Conservation (phyloP, 1,140 invertebrate species). For the Camponotus floridanus region DNA sequence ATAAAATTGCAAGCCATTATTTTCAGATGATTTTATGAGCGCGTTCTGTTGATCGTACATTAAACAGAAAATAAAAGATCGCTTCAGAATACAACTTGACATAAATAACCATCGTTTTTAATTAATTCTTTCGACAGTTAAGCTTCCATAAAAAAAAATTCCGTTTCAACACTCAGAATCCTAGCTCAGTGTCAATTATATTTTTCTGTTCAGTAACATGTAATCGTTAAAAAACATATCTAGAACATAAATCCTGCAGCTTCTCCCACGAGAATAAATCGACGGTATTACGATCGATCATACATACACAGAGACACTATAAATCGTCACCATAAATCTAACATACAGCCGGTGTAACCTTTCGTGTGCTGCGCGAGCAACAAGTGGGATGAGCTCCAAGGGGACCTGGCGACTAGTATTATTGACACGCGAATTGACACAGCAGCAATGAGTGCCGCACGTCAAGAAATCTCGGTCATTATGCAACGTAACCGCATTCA, state of each 20-base stretch:
- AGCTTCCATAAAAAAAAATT: neutral
- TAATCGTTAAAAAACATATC: conserved; percentile 5
- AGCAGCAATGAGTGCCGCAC: conserved; percentile 77
- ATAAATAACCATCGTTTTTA: neutral
- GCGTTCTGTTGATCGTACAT: neutral
- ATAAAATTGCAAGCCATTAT: conserved; percentile 28
- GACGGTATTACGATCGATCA: conserved; percentile 28
- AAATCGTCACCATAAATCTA: conserved; percentile 50
- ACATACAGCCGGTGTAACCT: conserved; percentile 57
- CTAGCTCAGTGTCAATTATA: neutral
- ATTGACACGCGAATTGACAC: conserved; percentile 64
- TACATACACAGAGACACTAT: neutral
- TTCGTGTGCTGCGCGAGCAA: conserved; percentile 27
- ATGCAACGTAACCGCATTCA: conserved; percentile 73
- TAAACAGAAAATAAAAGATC: neutral
- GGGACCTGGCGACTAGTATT: conserved; percentile 53
- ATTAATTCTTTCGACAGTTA: neutral
- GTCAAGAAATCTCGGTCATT: conserved; percentile 64
- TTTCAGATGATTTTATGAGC: neutral
- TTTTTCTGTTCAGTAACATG: conserved; percentile 10
- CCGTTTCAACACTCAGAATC: neutral
- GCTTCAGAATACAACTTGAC: neutral
- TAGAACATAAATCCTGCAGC: conserved; percentile 12
- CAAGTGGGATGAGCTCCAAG: conserved; percentile 64
- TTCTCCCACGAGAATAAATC: conserved; percentile 31